Conservation (phyloP, 2,113 vertebrate genomes). For the Narcine bancroftii region DNA sequence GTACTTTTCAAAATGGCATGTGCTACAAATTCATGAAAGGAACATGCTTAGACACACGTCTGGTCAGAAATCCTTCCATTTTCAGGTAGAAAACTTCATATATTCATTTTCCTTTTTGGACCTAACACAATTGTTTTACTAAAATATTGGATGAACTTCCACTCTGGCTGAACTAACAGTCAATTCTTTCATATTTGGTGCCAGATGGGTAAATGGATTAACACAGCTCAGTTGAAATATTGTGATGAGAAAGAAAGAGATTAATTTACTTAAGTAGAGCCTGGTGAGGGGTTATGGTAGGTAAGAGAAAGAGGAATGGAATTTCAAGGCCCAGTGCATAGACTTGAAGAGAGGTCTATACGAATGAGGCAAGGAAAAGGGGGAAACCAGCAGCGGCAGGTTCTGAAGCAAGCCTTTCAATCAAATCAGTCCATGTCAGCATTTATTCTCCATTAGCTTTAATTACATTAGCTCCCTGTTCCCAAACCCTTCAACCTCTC, state of each 20-base stretch:
- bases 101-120: neutral
- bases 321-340: neutral
- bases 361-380: neutral
- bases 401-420: neutral
- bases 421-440: neutral
- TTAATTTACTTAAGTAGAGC: no score
- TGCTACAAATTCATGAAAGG: constrained; percentile 63
- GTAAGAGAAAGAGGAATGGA: neutral
- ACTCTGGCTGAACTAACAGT: neutral
- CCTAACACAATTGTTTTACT: neutral
- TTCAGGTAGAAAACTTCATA: constrained; percentile 50
- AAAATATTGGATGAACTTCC: neutral
- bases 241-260: neutral
- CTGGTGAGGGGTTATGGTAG: neutral
- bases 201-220: neutral
- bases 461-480: neutral
- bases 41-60: constrained; percentile 50
- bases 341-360: neutral
- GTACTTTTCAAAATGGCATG: constrained; percentile 64
- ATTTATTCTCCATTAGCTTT: neutral
- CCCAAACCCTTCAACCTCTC: neutral
- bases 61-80: constrained; percentile 54
- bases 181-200: neutral
- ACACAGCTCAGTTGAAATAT: neutral
- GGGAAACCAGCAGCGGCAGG: neutral